phyloP scores from a whole-genome alignment of 2,113 vertebrate genomes.

The Catharus minimus region DNA sequence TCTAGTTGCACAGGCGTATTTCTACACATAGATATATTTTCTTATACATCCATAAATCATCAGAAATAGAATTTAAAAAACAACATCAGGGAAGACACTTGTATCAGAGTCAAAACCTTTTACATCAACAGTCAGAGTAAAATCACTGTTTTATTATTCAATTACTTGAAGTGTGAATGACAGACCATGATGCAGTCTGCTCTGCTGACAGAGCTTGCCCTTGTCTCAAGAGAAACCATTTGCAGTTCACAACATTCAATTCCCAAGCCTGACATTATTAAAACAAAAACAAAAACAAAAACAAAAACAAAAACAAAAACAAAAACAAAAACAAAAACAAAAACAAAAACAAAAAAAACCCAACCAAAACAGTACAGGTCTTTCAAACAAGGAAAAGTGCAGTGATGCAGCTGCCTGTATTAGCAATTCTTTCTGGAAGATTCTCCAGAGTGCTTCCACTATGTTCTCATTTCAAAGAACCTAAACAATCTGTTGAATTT shows the following conservation, averaged over 20 bases:
- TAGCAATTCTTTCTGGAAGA: not conserved
- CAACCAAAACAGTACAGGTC: no score
- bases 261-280: not conserved
- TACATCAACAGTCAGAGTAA: not conserved
- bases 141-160: not conserved
- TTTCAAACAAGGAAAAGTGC: not conserved
- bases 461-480: not conserved
- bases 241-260: not conserved
- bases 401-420: not conserved
- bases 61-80: not conserved
- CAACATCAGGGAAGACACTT: not conserved
- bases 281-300: no score
- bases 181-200: not conserved
- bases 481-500: not conserved
- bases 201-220: not conserved
- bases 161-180: not conserved
- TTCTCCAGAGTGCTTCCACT: not conserved
- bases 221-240: not conserved
- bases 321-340: not conserved
- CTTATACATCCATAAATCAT: not conserved
- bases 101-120: not conserved
- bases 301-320: not conserved
- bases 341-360: not conserved
- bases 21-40: not conserved
- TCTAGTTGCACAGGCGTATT: not conserved